phyloP scores from a whole-genome alignment of 2,113 vertebrate genomes.

The Pantherophis guttatus region DNA sequence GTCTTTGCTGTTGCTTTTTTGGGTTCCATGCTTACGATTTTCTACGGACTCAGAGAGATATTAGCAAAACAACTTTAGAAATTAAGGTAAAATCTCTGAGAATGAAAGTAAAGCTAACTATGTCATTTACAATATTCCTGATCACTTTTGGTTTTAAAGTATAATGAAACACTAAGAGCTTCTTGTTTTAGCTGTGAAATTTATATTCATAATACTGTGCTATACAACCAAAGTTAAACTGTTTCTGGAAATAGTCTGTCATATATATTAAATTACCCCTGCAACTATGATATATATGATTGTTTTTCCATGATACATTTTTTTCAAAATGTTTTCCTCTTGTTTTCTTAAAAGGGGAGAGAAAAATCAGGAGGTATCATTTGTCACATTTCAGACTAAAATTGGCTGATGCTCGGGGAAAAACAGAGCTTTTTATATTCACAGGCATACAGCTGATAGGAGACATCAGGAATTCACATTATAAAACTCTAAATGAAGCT shows the following conservation, averaged over 20 bases:
- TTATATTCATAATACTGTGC: constrained; percentile 35
- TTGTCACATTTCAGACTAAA: constrained; percentile 15
- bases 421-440: constrained; percentile 21
- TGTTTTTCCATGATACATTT: constrained; percentile 14
- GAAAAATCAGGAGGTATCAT: constrained; percentile 18
- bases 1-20: constrained; percentile 27
- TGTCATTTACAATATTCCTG: constrained; percentile 55
- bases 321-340: constrained; percentile 7
- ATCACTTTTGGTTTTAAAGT: constrained; percentile 63
- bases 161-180: constrained; percentile 34
- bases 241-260: constrained; percentile 4
- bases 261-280: background rate
- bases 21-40: constrained; percentile 73
- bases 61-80: constrained; percentile 53
- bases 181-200: constrained; percentile 50
- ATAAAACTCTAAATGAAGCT: constrained; percentile 9
- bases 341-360: constrained; percentile 4
- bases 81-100: constrained; percentile 50
- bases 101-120: constrained; percentile 56
- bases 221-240: constrained; percentile 38
- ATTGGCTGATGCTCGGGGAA: constrained; percentile 14
- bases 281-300: constrained; percentile 1
- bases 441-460: background rate
- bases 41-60: constrained; percentile 62
- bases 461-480: constrained; percentile 4